Percentiles rank a stretch among this genome's conserved stretches.
phyloP scores from a whole-genome alignment of 2,113 vertebrate species.

The Rhagologus leucostigma region DNA sequence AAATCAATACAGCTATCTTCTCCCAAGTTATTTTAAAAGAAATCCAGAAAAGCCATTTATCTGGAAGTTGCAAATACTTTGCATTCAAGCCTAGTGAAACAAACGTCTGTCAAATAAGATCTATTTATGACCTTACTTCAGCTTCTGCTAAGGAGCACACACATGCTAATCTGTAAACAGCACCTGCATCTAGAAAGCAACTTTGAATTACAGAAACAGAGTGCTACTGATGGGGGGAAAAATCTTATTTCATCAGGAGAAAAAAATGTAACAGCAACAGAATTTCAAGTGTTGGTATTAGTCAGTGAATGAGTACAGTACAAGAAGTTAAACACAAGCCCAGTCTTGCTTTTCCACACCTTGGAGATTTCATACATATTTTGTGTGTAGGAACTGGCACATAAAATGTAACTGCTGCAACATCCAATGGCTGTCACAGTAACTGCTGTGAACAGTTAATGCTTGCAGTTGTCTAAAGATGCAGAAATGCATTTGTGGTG shows the following conservation, averaged over 20 bases:
- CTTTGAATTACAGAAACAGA: neutral
- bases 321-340: neutral
- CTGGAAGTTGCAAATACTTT: neutral
- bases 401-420: neutral
- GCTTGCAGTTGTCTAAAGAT: neutral
- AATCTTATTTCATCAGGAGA: neutral
- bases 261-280: neutral
- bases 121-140: neutral
- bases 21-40: neutral
- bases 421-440: neutral
- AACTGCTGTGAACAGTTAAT: neutral
- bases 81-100: neutral
- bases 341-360: neutral
- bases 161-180: neutral
- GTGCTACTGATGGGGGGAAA: accelerated
- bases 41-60: neutral
- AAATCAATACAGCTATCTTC: neutral
- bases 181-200: neutral
- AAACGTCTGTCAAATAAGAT: neutral
- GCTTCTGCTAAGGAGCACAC: neutral
- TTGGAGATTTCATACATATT: accelerated
- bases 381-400: neutral
- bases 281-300: neutral
- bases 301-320: neutral
- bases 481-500: neutral